phyloP scores from a whole-genome alignment of 2,113 vertebrate genomes.

The Eidolon helvum region DNA sequence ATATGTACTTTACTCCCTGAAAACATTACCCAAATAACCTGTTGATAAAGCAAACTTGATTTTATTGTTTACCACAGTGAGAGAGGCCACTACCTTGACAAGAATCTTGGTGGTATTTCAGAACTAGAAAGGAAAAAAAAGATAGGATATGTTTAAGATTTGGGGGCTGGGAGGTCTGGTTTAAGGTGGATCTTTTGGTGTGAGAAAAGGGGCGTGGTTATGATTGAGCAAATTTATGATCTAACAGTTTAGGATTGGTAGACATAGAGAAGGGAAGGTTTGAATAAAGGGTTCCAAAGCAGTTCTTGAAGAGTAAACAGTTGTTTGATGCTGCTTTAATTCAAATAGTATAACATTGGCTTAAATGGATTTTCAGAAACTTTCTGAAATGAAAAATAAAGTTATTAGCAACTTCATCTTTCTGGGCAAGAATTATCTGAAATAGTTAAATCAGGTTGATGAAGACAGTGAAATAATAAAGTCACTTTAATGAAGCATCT shows the following conservation, averaged over 20 bases:
- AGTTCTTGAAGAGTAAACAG: constrained; percentile 1
- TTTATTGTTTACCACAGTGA: neutral
- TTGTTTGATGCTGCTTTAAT: neutral
- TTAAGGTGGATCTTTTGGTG: neutral
- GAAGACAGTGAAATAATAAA: neutral
- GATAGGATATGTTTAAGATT: neutral
- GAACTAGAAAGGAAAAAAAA: neutral
- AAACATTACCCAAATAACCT: neutral
- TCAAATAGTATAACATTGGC: neutral
- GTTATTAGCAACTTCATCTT: neutral
- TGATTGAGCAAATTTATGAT: neutral
- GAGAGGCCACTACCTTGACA: neutral
- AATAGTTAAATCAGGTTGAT: neutral
- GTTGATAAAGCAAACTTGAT: neutral
- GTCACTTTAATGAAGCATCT: neutral
- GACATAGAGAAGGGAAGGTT: neutral
- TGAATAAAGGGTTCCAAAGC: neutral
- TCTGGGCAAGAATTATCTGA: neutral
- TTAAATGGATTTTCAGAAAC: neutral
- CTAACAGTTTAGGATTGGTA: neutral
- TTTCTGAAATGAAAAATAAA: constrained; percentile 24
- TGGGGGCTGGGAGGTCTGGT: too few relatives aligned
- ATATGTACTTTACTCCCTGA: neutral
- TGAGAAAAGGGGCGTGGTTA: neutral
- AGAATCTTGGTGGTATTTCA: neutral